Conservation (phyloP, 2,113 vertebrate genomes). For the Notarius lentiginosus region DNA sequence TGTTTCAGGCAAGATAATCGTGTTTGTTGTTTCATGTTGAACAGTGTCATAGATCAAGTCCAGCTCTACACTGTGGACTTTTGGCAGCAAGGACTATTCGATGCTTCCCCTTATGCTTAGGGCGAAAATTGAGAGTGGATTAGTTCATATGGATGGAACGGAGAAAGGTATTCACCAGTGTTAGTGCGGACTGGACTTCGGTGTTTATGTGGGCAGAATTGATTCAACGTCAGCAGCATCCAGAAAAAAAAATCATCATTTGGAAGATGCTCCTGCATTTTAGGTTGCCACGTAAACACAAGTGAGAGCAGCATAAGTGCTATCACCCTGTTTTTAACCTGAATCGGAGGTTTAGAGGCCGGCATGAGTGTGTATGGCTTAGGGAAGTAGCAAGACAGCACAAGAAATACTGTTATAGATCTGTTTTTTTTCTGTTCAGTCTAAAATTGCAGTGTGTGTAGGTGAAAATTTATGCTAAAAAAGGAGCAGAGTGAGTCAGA, state of each 20-base stretch:
- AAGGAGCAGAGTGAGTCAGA: slow-evolving; percentile 37
- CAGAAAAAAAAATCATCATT: neutral
- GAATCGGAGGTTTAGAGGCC: neutral
- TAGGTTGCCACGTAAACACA: neutral
- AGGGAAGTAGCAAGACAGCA: slow-evolving; percentile 20
- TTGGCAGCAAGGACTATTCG: neutral
- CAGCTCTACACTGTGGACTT: neutral
- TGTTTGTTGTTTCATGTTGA: neutral
- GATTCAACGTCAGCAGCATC: neutral
- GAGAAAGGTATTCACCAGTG: neutral
- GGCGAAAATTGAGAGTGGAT: neutral
- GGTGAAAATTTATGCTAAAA: slow-evolving; percentile 39
- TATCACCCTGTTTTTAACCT: neutral
- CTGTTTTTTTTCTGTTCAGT: slow-evolving; percentile 32
- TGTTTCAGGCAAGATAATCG: neutral
- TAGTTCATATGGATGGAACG: neutral
- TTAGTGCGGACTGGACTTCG: neutral
- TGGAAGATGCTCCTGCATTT: neutral
- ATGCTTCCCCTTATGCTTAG: neutral
- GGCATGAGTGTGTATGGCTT: neutral
- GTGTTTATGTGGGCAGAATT: neutral
- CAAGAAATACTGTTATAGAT: slow-evolving; percentile 2
- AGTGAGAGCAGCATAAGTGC: neutral
- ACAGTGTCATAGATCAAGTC: neutral
- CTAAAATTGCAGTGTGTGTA: slow-evolving; percentile 31